phyloP scores from a whole-genome alignment of 2,797 vertebrate genomes.

The Sardinella longiceps region DNA sequence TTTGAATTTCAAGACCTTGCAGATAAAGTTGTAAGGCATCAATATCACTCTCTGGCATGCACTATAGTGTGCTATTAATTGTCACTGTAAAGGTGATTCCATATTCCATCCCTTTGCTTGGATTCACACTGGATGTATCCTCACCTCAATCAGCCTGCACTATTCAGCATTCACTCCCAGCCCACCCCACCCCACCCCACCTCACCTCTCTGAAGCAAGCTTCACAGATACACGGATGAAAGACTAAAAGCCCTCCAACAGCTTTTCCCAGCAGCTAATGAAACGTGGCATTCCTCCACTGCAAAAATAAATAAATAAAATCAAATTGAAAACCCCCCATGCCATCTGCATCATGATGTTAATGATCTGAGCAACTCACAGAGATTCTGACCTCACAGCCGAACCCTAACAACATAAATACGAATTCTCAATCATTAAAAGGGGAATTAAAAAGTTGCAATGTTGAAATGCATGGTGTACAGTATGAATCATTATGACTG shows the following conservation, averaged over 20 bases:
- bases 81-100: conserved; percentile 28
- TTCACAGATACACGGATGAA: background rate
- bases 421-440: background rate
- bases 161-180: conserved; percentile 18
- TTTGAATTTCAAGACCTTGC: background rate
- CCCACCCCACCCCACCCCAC: background rate
- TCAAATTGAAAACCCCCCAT: background rate
- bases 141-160: conserved; percentile 11
- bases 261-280: background rate
- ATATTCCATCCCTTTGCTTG: conserved; percentile 1
- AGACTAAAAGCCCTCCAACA: background rate
- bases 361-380: background rate
- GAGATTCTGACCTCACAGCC: background rate
- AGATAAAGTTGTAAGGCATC: background rate
- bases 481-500: background rate
- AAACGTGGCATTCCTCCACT: background rate
- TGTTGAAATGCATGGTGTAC: background rate
- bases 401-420: background rate
- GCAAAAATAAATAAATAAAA: background rate
- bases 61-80: conserved; percentile 45
- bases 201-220: background rate
- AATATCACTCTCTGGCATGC: conserved; percentile 32
- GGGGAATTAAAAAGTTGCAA: background rate
- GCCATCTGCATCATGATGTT: background rate
- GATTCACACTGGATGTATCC: conserved; percentile 27